Evolutionary conservation across 2,888 invertebrate genomes (phyloP).

Genomic region (Leptopterna dolabrata): DNA sequence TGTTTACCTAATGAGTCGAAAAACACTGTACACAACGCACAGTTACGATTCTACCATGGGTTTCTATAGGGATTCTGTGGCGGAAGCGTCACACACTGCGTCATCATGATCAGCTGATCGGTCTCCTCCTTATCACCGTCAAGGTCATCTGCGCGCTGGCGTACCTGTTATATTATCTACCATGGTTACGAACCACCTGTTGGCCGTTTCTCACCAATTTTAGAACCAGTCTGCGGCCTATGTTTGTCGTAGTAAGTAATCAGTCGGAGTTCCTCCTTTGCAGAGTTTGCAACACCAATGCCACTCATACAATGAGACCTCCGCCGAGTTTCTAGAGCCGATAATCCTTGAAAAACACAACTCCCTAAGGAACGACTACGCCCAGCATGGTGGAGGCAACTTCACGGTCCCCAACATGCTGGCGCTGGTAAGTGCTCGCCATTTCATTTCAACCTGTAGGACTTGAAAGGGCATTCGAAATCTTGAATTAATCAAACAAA

Average conservation of each 20-base stretch:
- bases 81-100: too few relatives aligned
- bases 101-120: too few relatives aligned
- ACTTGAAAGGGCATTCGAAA: neutral
- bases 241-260: too few relatives aligned
- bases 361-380: neutral
- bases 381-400: neutral
- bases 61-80: too few relatives aligned
- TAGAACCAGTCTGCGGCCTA: too few relatives aligned
- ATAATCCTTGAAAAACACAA: neutral
- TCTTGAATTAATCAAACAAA: neutral
- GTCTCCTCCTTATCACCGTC: too few relatives aligned
- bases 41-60: too few relatives aligned
- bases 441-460: neutral
- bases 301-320: neutral
- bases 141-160: too few relatives aligned
- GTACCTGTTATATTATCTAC: too few relatives aligned
- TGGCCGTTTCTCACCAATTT: too few relatives aligned
- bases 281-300: neutral
- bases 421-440: neutral
- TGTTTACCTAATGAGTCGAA: too few relatives aligned
- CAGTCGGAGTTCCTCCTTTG: neutral
- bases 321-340: neutral
- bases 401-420: neutral
- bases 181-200: neutral
- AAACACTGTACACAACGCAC: too few relatives aligned